These are phyloP conservation scores for Anthopleura xanthogrammica DNA, from an alignment of 92 coral and sea anemone species.

Conservation along the genomic window DNA sequence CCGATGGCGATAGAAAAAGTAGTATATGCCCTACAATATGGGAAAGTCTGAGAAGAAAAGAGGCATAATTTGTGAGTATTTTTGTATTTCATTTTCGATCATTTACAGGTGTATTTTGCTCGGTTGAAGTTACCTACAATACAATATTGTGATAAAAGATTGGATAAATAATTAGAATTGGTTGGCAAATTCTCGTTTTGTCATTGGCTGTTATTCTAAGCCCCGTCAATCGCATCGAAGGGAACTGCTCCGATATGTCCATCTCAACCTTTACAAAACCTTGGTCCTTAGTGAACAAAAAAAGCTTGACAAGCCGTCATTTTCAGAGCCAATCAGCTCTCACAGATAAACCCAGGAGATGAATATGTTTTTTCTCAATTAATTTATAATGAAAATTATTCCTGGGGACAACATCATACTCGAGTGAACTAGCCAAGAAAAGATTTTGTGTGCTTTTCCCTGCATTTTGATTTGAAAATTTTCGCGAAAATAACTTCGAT, in stretches of 20 bases:
- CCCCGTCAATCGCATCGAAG: conserved; percentile 47
- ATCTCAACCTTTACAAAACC: conserved; percentile 49
- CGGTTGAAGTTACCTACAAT: conserved; percentile 55
- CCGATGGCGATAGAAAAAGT: background rate
- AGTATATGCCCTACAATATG: background rate
- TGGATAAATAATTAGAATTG: conserved; percentile 90
- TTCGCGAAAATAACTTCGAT: background rate
- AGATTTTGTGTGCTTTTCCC: background rate
- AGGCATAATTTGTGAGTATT: background rate
- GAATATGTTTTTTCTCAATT: conserved; percentile 84
- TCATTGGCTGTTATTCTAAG: conserved; percentile 77
- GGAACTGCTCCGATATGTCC: conserved; percentile 50
- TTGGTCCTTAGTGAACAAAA: conserved; percentile 50
- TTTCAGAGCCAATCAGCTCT: conserved; percentile 51
- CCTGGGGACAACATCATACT: conserved; percentile 27
- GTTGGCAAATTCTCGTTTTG: conserved; percentile 57
- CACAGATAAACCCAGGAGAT: conserved; percentile 32
- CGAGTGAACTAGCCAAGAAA: conserved; percentile 7
- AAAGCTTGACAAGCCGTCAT: conserved; percentile 54
- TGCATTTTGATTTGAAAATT: conserved; percentile 5
- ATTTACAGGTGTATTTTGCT: conserved; percentile 70
- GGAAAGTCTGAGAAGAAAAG: background rate
- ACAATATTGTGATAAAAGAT: conserved; percentile 89
- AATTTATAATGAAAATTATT: conserved; percentile 71
- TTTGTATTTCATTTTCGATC: conserved; percentile 14